Evolutionary conservation across 2,888 invertebrate species (phyloP).

Genomic region (Trachelus troglodyta): DNA sequence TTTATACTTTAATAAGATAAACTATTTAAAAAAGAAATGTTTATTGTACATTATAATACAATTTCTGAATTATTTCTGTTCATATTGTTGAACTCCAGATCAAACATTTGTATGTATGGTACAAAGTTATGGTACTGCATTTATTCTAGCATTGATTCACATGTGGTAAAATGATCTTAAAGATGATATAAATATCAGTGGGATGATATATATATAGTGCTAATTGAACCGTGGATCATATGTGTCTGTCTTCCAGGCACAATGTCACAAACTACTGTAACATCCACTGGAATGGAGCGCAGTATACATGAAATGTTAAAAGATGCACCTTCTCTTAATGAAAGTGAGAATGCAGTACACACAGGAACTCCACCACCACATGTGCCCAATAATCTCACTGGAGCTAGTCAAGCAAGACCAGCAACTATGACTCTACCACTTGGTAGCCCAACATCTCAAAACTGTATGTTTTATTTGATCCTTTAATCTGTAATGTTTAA

Average conservation of each 20-base stretch:
- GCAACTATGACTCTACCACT: constrained; percentile 78
- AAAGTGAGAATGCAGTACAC: constrained; percentile 79
- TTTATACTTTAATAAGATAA: not conserved
- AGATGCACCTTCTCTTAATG: constrained; percentile 83
- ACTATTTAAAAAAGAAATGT: not conserved
- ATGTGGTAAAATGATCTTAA: not conserved
- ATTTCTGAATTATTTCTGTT: not conserved
- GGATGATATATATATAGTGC: not conserved
- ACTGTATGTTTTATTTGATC: constrained; percentile 37
- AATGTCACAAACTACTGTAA: constrained; percentile 21
- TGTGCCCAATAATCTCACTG: constrained; percentile 52
- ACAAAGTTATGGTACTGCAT: not conserved
- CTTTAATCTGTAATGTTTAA: not conserved
- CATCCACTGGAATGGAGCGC: constrained; percentile 68
- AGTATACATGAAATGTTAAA: constrained; percentile 89
- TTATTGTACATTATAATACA: not conserved
- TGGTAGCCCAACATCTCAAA: constrained; percentile 72
- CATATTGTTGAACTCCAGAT: not conserved
- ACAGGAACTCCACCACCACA: constrained; percentile 76
- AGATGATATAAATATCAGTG: not conserved
- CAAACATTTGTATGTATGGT: not conserved
- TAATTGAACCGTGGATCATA: not conserved
- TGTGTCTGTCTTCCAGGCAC: not conserved
- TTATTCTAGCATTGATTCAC: not conserved
- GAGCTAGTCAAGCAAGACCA: constrained; percentile 70